Base-by-base conservation (phyloP, 2,113 vertebrate species). In the Struthio camelus region DNA sequence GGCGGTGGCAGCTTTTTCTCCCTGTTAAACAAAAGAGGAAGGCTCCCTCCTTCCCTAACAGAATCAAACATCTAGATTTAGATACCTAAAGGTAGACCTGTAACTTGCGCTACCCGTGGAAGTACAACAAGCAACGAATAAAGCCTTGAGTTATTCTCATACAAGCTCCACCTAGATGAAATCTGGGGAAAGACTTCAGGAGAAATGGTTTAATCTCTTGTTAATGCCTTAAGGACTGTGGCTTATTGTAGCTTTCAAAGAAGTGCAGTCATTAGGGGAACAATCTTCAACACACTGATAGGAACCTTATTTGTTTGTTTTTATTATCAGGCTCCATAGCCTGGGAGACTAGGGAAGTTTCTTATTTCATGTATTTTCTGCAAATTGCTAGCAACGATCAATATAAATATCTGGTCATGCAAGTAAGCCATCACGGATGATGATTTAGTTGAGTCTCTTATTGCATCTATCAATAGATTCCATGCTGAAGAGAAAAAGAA, bases 401-500 rank as follows among this genome's bases (percentile, higher is more conserved):
- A 22, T 36, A 79, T 73, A 34, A 46, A 10, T 51, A 69, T n/a
- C 53, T 51, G 27, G 64, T 40, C 62, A 88, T 42, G 32, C 23
- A 76, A 58, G 42, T 34, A 53, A 77, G 16, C 65, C 71, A 88
- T 66, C 54, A 80, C n/a, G 15, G 5, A 1, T 25, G 76, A 59
- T 19, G 32, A 44, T 61, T 77, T 56, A 56, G 18, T 65, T 34
- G 32, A 73, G 51, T 32, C 48, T 86, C 66, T 48, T 27, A 24
- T 3, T 61, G 53, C 9, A 18, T 73, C 82, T 53, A 8, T 69
- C 23, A 8, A 65, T 0, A 38, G 71, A 72, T 59, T 51, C 76
- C 82, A 66, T 2, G 0, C 61, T 7, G 16, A 30, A 69, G 48
- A 62, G 5, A 16, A 84, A 0, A 0, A 53, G 62, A 82, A 40